These are phyloP conservation scores for Bombus huntii DNA, from an alignment of 1,140 invertebrate genomes.

Conservation along the genomic window DNA sequence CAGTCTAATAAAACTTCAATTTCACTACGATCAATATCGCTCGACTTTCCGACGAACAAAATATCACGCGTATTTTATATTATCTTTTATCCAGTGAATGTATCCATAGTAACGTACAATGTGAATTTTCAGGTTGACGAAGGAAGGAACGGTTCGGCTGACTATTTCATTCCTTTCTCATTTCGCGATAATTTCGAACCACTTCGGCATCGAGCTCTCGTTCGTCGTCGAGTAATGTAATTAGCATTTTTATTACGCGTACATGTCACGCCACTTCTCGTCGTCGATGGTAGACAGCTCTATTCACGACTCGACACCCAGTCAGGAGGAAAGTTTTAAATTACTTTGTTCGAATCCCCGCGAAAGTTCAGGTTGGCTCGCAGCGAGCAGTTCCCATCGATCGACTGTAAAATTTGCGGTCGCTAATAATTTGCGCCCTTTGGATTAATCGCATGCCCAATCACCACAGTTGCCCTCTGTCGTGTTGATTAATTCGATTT, in stretches of 20 bases:
- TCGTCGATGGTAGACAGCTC: slow-evolving; percentile 48
- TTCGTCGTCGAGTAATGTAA: slow-evolving; percentile 42
- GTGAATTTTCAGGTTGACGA: slow-evolving; percentile 10
- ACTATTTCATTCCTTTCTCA: slow-evolving; percentile 29
- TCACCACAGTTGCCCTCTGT: neutral
- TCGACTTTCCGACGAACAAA: neutral
- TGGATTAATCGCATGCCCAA: slow-evolving; percentile 3
- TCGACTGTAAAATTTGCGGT: slow-evolving; percentile 13
- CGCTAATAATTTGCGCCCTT: neutral
- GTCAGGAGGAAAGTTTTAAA: slow-evolving; percentile 64
- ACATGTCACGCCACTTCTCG: slow-evolving; percentile 41
- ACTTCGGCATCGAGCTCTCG: neutral
- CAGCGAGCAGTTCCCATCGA: neutral
- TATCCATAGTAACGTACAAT: neutral
- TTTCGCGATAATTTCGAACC: slow-evolving; percentile 18
- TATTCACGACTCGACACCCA: slow-evolving; percentile 38
- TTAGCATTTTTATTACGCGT: slow-evolving; percentile 67
- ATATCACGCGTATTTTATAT: neutral
- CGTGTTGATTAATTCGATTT: slow-evolving; percentile 10
- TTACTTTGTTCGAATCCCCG: slow-evolving; percentile 53
- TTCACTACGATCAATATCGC: neutral
- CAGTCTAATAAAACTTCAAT: neutral
- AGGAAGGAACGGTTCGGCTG: neutral
- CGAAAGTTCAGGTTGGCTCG: slow-evolving; percentile 44
- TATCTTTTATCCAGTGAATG: neutral